These are phyloP conservation scores for Apaloderma vittatum DNA, from an alignment of 2,113 vertebrate genomes.

Conservation along the genomic window DNA sequence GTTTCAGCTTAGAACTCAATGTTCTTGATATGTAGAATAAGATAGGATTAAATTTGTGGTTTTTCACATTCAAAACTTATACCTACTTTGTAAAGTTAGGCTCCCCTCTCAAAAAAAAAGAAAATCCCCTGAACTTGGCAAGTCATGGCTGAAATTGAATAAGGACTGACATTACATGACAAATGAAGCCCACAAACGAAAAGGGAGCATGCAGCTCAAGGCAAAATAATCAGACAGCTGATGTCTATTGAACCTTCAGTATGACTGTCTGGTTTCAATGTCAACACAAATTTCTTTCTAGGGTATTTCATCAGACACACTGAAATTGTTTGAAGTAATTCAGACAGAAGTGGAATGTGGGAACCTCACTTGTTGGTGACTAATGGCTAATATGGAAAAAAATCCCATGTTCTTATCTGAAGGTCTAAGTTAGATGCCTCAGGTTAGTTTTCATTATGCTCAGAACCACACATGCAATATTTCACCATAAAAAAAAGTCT, in stretches of 20 bases:
- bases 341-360: not conserved
- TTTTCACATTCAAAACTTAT: not conserved
- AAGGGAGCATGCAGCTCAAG: not conserved
- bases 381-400: not conserved
- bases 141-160: not conserved
- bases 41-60: not conserved
- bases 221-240: constrained; percentile 50
- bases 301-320: not conserved
- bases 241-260: constrained; percentile 28
- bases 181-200: not conserved
- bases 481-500: not conserved
- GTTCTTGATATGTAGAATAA: not conserved
- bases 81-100: not conserved
- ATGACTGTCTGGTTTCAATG: constrained; percentile 47
- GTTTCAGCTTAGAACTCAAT: not conserved
- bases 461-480: not conserved
- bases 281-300: constrained; percentile 29
- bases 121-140: not conserved
- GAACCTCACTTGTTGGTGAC: not conserved
- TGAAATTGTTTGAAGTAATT: not conserved
- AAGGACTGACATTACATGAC: not conserved
- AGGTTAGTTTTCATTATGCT: not conserved
- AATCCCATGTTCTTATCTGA: not conserved
- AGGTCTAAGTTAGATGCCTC: not conserved
- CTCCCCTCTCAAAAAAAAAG: not conserved